These are phyloP conservation scores for Margaritifera margaritifera DNA, from an alignment of 2,888 invertebrate species.

Conservation along the genomic window DNA sequence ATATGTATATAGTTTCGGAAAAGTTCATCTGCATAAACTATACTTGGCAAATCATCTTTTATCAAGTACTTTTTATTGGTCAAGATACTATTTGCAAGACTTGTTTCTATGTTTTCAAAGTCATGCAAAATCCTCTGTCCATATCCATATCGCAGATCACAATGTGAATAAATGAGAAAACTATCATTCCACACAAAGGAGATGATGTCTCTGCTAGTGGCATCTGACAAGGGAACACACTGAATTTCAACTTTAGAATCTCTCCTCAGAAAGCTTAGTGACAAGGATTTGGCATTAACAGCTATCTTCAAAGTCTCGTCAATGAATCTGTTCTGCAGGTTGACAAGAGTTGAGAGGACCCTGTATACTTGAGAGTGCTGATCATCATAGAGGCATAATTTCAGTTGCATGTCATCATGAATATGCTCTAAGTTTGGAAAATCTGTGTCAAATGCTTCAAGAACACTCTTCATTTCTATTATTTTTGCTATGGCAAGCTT, in stretches of 20 bases:
- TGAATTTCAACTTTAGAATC: constrained; percentile 6
- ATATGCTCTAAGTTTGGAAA: no score
- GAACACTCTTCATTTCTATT: no score
- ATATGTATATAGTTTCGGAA: constrained; percentile 34
- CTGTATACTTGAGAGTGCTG: constrained; percentile 17
- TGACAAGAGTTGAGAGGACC: constrained; percentile 21
- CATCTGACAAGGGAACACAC: constrained; percentile 20
- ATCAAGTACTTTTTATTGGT: constrained; percentile 24
- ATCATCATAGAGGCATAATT: constrained; percentile 27
- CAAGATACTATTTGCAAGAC: constrained; percentile 22
- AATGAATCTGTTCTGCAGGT: constrained; percentile 37
- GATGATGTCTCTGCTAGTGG: constrained; percentile 16
- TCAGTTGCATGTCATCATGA: no score
- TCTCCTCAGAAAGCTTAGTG: constrained; percentile 22
- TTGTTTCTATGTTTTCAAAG: constrained; percentile 36
- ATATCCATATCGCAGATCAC: constrained; percentile 25
- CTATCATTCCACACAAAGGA: constrained; percentile 17
- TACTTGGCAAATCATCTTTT: constrained; percentile 23
- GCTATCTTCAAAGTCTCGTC: constrained; percentile 16
- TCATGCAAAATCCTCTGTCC: constrained; percentile 34
- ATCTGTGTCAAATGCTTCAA: no score
- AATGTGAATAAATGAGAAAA: constrained; percentile 26
- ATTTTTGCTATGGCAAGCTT: no score
- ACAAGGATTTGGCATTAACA: constrained; percentile 4
- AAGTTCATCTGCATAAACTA: constrained; percentile 43